Evolutionary conservation across 2,797 vertebrate species (phyloP), one percentile per base, ranked within the genome.

Genomic region (Strix occidentalis): DNA sequence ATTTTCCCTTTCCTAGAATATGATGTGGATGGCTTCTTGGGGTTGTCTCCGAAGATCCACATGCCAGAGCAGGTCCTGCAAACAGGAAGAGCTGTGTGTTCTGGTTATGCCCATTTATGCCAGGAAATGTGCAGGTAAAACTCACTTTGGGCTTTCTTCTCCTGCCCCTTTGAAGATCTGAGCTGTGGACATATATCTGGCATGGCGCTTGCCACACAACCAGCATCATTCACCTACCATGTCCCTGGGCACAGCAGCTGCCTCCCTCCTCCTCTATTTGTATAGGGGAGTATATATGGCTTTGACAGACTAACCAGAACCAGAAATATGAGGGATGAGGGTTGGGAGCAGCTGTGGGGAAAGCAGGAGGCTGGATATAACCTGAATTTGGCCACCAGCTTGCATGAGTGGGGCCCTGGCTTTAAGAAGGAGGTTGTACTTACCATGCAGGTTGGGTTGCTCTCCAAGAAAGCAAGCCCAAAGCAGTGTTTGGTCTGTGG

Each of bases 61-160:
- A 72, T 70, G 10, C 95, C 98, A 3, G 98, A 99, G 94, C 97
- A 98, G 53, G 98, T 99, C 93, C 98, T 99, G 19, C 97, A 97
- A 11, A 97, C 75, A 0, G 98, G 98, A 39, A 98, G 97, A 31
- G 98, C 98, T 2, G 98, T 98, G 29, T 99, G 99, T 91, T 98
- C 98, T 14, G 98, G 98, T 39, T 98, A 98, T 96, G 98, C 98
- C 72, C 96, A 50, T 86, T 97, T 99, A 35, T 99, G 98, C 29
- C 90, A 71, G 26, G 97, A 98, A 91, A 98, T 98, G 98, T 98
- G 98, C 98, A 98, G 98, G 98, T 65, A 93, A 76, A 95, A 28
- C 8, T 64, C 56, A 98, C 20, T 31, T 33, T 43, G 63, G 50
- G 21, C 24, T 88, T 58, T 65, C 26, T 57, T 28, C 61, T 57